Base-by-base conservation (phyloP, 2,113 vertebrate species). In the Hystrix cristata region DNA sequence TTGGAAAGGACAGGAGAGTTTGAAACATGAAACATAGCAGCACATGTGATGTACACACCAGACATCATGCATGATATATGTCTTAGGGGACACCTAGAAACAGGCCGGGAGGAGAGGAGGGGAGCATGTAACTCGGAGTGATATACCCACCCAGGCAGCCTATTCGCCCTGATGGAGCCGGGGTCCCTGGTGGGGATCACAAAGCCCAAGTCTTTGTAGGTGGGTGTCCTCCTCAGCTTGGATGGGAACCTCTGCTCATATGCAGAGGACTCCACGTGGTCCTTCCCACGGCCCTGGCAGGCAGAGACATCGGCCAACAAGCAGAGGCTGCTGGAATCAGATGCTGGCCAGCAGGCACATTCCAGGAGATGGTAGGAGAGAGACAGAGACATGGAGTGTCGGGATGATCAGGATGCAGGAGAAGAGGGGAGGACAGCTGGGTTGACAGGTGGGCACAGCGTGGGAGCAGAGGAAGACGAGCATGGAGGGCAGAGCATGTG, bases 141-240 rank as follows among this genome's bases (percentile, higher is more conserved):
- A 27, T 3, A 4, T 10, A 31, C 11, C 13, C 3, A 14, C 60
- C 10, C 4, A 2, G 25, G 7, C 1, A 9, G 25, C 18, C 4
- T 29, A 34, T 7, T 31, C n/a, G 29, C 25, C 60, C 34, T 5
- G 15, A 43, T 6, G n/a, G 67, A 29, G 34, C 16, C 21, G 0
- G 9, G 53, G 65, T n/a, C 8, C 16, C 2, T 16, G 67, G 67
- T 13, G 21, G 11, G 23, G 0, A 2, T 13, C 23, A 27, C 72
- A 48, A 29, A 48, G 43, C 43, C 27, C 72, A 27, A 5, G 25
- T 27, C 27, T 48, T 43, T 29, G 12, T 76, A 43, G 71, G 2
- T 48, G 72, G 48, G 72, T 27, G 12, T 43, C 7, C 23, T 15
- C 72, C 72, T 5, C 5, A 15, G 43, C 72, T 29, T 48, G 25